Evolutionary conservation across 1,140 invertebrate genomes (phyloP).

Genomic region (Brachionus calyciflorus): DNA sequence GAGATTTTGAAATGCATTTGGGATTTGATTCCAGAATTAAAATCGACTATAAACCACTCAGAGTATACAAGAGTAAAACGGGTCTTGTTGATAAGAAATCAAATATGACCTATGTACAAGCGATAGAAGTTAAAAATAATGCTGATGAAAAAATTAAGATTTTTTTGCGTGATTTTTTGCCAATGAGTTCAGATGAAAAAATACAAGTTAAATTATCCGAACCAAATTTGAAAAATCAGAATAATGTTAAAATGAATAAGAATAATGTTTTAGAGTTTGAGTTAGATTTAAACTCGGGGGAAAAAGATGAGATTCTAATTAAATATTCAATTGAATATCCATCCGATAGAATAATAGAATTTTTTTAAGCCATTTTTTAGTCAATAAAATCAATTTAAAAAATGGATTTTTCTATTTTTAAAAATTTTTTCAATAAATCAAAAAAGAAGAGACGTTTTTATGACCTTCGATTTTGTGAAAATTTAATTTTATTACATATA

Average conservation of each 20-base stretch:
- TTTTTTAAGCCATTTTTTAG: no score
- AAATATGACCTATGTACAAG: constrained; percentile 54
- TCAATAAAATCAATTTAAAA: no score
- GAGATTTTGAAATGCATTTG: constrained; percentile 55
- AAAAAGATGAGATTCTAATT: neutral
- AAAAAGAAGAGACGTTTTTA: no score
- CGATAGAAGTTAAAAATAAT: constrained; percentile 58
- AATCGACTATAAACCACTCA: constrained; percentile 59
- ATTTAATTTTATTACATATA: no score
- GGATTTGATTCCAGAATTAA: constrained; percentile 55
- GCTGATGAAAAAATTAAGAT: constrained; percentile 53
- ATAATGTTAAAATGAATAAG: neutral
- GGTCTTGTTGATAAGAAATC: constrained; percentile 51
- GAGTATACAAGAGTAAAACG: constrained; percentile 51
- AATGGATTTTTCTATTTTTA: no score
- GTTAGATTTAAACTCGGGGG: neutral
- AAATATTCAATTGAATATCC: constrained; percentile 14
- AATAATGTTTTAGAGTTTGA: neutral
- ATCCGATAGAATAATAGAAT: neutral
- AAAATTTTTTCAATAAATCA: no score
- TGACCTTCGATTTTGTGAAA: no score
- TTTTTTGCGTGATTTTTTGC: constrained; percentile 56
- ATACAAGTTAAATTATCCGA: constrained; percentile 25
- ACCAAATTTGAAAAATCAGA: neutral
- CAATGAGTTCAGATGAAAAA: constrained; percentile 48